Evolutionary conservation across 2,113 vertebrate species (phyloP), one percentile per base, ranked within the genome.

Genomic region (Myxocyprinus asiaticus): DNA sequence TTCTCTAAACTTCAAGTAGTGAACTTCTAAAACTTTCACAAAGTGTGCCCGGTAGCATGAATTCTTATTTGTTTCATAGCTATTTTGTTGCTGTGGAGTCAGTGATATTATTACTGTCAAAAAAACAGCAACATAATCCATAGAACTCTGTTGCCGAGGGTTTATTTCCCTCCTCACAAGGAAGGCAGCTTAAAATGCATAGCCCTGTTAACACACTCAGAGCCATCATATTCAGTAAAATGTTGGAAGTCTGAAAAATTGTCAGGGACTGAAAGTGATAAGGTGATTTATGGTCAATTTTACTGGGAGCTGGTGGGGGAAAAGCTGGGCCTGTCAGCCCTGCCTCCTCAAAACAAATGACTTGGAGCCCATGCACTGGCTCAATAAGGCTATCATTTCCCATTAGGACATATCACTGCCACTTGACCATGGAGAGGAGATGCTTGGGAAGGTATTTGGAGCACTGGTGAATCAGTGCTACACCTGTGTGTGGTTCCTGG

Each of bases 361-460:
- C 92, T 90, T 92, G 89, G 86, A 94, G 92, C 91, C 93, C 90
- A 91, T 85, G 90, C 91, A 89, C 90, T 91, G 91, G 90, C 91
- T 94, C 93, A 92, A 92, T 94, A 91, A 92, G 90, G 87, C 90
- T 93, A 93, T 95, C 91, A 94, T 95, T 94, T 93, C 91, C 91
- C 91, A 94, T 95, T 93, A 93, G 84, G 85, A 93, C 84, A 88
- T 86, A 88, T 93, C 90, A 90, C 88, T 89, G 91, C 93, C 92
- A 90, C 87, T 84, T 87, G 85, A 67, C 88, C 89, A 93, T 90
- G 22, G 66, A 79, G 33, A 76, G 6, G 15, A 67, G 67, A 77
- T 17, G 78, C 63, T 59, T 61, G 67, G 61, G 82, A n/a, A 71
- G 58, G 22, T 33, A 33, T 33, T 3, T 33, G 22, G 22, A 64